Evolutionary conservation across 2,113 vertebrate genomes (phyloP), one percentile per base, ranked within the genome.

Genomic region (Eptesicus fuscus): DNA sequence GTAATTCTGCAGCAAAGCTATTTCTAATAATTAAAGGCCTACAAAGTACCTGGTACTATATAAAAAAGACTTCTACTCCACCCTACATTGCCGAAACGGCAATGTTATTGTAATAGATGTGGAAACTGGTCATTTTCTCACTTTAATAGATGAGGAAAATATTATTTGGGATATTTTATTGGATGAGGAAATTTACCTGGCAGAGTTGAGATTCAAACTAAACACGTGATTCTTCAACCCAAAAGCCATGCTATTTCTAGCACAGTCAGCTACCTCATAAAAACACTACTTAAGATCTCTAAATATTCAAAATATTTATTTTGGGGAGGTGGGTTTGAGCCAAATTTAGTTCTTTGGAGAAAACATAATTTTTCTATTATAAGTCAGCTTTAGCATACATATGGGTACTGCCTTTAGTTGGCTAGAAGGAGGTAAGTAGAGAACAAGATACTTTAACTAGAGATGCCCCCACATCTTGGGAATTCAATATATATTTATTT

Each of bases 81-180:
- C 18, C 9, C n/a, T 40, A 23, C 32, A 51, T 28, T 77, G 32
- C 65, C 71, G 3, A 80, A 47, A 73, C 4, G 32, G 30, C 84
- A 96, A 53, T 67, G 20, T 77, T 91, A 93, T 67, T 93, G 17
- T 82, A 80, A 92, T 20, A 84, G 20, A 59, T 83, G 87, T 23
- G 35, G n/a, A 90, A 96, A 92, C 67, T 67, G 25, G 73, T 71
- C 25, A 63, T 88, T 97, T 96, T 74, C 53, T 95, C 65, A 37
- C 90, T 90, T 96, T 73, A 91, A 59, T 78, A 83, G 74, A 74
- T 88, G 42, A 94, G 25, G 22, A 87, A 96, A 93, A 59, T 71
- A 69, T 53, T 89, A 74, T 83, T 95, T 95, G 71, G 37, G 32
- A 63, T 17, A 69, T 90, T 97, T 95, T 94, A 80, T 61, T 77